A percentile compares a stretch with the other conserved stretches of the same genome.
These are phyloP conservation scores for Cartodere bifasciata DNA, from an alignment of 2,888 invertebrate genomes.

Conservation along the genomic window DNA sequence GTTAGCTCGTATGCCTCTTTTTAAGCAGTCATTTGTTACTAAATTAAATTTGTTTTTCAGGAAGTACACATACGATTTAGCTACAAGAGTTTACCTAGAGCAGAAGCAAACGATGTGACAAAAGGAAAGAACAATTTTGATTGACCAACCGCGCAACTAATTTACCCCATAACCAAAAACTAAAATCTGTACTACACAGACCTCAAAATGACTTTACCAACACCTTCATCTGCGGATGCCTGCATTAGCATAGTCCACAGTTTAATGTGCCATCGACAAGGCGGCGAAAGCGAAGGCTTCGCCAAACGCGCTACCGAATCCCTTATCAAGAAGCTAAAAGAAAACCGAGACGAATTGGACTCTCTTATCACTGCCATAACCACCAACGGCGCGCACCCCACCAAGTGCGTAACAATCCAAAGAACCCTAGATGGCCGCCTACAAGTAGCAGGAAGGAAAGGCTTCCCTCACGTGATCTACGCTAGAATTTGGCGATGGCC, in stretches of 20 bases:
- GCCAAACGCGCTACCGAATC: constrained; percentile 95
- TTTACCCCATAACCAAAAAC: too few species aligned
- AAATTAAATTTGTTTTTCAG: too few species aligned
- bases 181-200: too few species aligned
- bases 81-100: too few species aligned
- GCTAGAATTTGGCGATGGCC: constrained; percentile 98
- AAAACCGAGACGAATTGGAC: constrained; percentile 93
- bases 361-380: constrained; percentile 92
- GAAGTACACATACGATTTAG: too few species aligned
- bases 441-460: constrained; percentile 95
- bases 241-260: constrained; percentile 96
- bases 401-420: constrained; percentile 96
- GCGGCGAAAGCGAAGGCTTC: constrained; percentile 94
- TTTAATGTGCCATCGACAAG: constrained; percentile 94
- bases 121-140: too few species aligned
- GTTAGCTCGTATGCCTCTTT: too few species aligned
- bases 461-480: constrained; percentile 97
- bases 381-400: constrained; percentile 88
- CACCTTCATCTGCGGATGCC: constrained; percentile 93
- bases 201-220: too few species aligned
- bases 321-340: constrained; percentile 93
- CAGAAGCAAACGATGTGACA: too few species aligned
- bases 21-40: too few species aligned
- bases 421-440: constrained; percentile 90
- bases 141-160: too few species aligned